A percentile compares a stretch with the other conserved stretches of the same genome.
These are phyloP conservation scores for Mus pahari DNA, from an alignment of 2,113 vertebrate genomes.

Conservation along the genomic window DNA sequence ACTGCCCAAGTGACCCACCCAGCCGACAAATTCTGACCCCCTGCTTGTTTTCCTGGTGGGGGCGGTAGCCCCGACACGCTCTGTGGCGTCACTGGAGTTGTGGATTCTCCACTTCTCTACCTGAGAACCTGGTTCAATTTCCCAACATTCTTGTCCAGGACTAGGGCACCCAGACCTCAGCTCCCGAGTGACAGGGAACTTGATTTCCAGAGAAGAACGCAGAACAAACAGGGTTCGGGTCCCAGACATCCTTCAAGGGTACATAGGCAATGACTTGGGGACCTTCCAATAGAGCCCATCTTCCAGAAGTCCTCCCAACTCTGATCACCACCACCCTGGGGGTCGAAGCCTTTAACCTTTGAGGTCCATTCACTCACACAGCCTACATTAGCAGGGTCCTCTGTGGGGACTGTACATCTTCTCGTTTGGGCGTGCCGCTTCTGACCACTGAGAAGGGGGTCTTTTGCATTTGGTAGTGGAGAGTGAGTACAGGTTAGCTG, in stretches of 20 bases:
- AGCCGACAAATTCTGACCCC: not conserved
- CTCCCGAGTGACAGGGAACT: not conserved
- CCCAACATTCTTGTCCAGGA: not conserved
- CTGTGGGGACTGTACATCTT: not conserved
- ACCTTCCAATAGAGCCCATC: not conserved
- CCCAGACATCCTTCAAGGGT: not conserved
- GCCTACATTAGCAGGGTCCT: not conserved
- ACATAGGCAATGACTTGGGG: too few relatives aligned
- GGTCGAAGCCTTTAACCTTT: not conserved
- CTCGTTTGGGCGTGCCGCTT: not conserved
- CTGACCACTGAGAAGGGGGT: not conserved
- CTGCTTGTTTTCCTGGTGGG: not conserved
- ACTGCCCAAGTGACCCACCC: accelerated
- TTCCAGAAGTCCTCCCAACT: too few relatives aligned
- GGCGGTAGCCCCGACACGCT: accelerated
- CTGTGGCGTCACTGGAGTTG: accelerated
- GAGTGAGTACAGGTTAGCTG: not conserved
- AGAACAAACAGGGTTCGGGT: not conserved
- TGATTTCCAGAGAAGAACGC: not conserved
- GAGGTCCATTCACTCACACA: not conserved
- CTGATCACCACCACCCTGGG: not conserved
- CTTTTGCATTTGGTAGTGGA: not conserved
- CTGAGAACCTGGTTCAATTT: not conserved
- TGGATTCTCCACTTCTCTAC: not conserved
- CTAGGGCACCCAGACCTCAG: not conserved